Conservation (phyloP, 2,113 vertebrate genomes). For the Erythrocercus mccallii region DNA sequence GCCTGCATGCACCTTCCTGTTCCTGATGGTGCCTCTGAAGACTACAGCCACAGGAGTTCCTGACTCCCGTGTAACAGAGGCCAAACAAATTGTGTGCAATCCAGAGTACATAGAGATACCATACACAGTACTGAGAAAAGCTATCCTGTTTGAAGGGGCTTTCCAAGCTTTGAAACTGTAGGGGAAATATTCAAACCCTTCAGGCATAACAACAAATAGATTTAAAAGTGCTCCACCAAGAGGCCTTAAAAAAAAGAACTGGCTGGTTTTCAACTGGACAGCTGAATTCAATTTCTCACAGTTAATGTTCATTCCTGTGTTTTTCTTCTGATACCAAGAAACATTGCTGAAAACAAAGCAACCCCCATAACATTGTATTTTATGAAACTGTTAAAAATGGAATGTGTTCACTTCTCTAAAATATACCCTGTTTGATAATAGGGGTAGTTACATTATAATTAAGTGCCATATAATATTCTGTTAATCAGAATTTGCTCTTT, state of each 20-base stretch:
- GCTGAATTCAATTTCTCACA: slow-evolving; percentile 9
- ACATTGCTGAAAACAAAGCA: background rate
- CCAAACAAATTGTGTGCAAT: background rate
- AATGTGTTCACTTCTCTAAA: slow-evolving; percentile 21
- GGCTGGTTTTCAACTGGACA: slow-evolving; percentile 13
- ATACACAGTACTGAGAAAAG: background rate
- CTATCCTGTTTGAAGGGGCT: slow-evolving; percentile 48
- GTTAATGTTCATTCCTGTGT: background rate
- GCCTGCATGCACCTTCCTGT: background rate
- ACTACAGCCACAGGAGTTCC: background rate
- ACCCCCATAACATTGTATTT: background rate
- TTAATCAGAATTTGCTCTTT: background rate
- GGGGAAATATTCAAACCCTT: slow-evolving; percentile 24
- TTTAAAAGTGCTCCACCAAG: background rate
- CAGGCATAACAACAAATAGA: background rate
- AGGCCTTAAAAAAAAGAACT: background rate
- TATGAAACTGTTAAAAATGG: background rate
- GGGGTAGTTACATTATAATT: background rate
- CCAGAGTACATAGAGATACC: background rate
- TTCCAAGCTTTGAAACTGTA: slow-evolving; percentile 38
- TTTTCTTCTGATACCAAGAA: background rate
- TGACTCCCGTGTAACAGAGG: background rate
- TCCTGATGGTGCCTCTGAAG: background rate
- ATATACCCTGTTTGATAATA: background rate
- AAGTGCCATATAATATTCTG: background rate